Evolutionary conservation across 2,113 vertebrate species (phyloP).

Genomic region (Genyomyrus donnyi): DNA sequence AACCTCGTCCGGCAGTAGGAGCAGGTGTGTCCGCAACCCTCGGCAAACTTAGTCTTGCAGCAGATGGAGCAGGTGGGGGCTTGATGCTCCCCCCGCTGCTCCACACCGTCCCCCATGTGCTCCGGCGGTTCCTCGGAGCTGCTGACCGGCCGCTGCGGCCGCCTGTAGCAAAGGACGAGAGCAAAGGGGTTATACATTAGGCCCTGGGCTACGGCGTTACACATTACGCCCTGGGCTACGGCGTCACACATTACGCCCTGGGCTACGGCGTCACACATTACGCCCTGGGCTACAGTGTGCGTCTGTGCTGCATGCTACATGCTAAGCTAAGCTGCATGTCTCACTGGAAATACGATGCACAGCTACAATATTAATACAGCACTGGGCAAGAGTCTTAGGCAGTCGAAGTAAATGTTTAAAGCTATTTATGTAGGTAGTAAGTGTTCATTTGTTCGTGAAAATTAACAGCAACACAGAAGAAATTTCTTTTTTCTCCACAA

Average conservation of each 20-base stretch:
- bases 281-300: neutral
- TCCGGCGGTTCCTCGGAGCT: conserved; percentile 92
- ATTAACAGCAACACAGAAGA: neutral
- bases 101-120: conserved; percentile 71
- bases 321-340: neutral
- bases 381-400: neutral
- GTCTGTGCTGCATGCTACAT: neutral
- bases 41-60: conserved; percentile 96
- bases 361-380: neutral
- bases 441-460: neutral
- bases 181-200: neutral
- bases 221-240: neutral
- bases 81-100: conserved; percentile 73
- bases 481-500: neutral
- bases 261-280: neutral
- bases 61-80: conserved; percentile 96
- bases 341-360: neutral
- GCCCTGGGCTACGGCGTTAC: no score
- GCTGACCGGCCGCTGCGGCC: conserved; percentile 89
- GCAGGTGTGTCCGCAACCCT: conserved; percentile 92
- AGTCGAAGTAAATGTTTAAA: neutral
- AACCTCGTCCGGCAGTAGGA: conserved; percentile 98
- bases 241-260: neutral
- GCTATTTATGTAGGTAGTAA: neutral
- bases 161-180: conserved; percentile 58